Conservation (phyloP, 2,888 invertebrate species). For the Drosophila ochracea region DNA sequence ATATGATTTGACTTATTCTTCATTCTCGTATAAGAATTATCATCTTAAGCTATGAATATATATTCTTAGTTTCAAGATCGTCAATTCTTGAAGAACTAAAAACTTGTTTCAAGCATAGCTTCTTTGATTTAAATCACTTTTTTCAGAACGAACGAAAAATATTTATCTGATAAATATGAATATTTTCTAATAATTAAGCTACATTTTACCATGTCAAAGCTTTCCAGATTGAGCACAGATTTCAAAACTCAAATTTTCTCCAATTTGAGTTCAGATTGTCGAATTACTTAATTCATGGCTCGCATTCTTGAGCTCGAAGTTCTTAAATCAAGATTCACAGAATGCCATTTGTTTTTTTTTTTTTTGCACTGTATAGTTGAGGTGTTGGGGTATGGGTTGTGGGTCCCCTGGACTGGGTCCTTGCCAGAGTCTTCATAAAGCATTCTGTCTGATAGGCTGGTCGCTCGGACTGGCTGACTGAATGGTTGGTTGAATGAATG, state of each 20-base stretch:
- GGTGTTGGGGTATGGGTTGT: background rate
- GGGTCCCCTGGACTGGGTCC: slow-evolving; percentile 38
- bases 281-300: background rate
- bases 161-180: background rate
- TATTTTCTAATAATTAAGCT: background rate
- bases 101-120: background rate
- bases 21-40: background rate
- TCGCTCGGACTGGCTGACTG: slow-evolving; percentile 58
- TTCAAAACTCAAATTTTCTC: background rate
- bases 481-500: slow-evolving; percentile 54
- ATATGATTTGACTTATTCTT: background rate
- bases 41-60: background rate
- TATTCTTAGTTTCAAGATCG: background rate
- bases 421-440: slow-evolving; percentile 29
- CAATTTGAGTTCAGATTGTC: background rate
- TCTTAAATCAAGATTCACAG: background rate
- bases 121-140: background rate
- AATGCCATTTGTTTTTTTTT: background rate
- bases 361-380: background rate
- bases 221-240: background rate
- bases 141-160: background rate
- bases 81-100: background rate
- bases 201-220: background rate
- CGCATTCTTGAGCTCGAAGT: background rate
- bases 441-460: slow-evolving; percentile 68